Evolutionary conservation across 2,888 invertebrate genomes (phyloP).

Genomic region (Steinernema hermaphroditum): DNA sequence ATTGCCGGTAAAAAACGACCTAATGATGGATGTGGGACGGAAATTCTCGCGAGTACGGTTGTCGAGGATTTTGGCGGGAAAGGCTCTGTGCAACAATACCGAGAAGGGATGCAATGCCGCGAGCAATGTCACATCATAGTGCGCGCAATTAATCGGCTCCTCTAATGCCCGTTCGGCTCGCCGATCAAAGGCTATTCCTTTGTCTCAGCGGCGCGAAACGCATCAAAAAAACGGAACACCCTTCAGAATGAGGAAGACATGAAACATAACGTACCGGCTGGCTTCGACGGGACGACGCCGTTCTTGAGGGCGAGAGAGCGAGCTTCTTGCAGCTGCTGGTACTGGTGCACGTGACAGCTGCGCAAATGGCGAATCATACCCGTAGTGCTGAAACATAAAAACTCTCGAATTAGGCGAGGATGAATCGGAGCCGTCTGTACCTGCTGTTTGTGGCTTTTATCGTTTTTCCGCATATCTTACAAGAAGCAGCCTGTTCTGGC

Average conservation of each 20-base stretch:
- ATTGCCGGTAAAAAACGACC: conserved; percentile 12
- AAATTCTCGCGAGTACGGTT: conserved; percentile 8
- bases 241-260: conserved; percentile 17
- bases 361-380: conserved; percentile 65
- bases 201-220: conserved; percentile 9
- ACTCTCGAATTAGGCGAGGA: not conserved
- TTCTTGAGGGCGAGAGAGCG: conserved; percentile 34
- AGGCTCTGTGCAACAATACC: conserved; percentile 19
- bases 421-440: conserved; percentile 36
- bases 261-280: conserved; percentile 25
- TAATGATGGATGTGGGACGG: conserved; percentile 22
- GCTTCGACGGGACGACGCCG: not conserved
- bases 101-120: conserved; percentile 17
- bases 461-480: conserved; percentile 59
- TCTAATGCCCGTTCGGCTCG: conserved; percentile 27
- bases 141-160: conserved; percentile 31
- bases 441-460: conserved; percentile 66
- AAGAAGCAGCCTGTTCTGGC: conserved; percentile 63
- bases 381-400: conserved; percentile 59
- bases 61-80: conserved; percentile 12
- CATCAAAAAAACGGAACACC: conserved; percentile 26
- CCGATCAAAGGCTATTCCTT: conserved; percentile 27
- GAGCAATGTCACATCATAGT: conserved; percentile 31
- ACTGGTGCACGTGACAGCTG: conserved; percentile 61
- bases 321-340: conserved; percentile 55